Percentiles rank a stretch among this genome's conserved stretches.
Evolutionary conservation across 2,797 vertebrate species (phyloP).

Genomic region (Agapornis canus): DNA sequence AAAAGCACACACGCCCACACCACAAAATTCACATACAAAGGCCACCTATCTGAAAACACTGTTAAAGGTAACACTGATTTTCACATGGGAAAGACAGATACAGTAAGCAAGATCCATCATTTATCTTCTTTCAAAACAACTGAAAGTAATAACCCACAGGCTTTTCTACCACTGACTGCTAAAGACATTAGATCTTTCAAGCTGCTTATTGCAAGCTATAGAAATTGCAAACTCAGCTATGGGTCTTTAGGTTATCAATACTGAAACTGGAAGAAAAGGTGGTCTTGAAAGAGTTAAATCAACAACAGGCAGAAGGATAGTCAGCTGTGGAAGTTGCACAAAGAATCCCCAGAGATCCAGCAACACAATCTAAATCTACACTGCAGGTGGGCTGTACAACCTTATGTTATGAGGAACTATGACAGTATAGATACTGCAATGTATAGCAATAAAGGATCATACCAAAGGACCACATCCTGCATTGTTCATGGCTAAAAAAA

Average conservation of each 20-base stretch:
- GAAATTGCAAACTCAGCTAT: conserved; percentile 9
- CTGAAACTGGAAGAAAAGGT: not conserved
- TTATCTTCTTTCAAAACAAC: not conserved
- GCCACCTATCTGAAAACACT: not conserved
- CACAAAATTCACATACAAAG: not conserved
- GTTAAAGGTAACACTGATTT: not conserved
- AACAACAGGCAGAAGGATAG: not conserved
- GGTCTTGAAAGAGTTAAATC: not conserved
- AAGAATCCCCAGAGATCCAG: not conserved
- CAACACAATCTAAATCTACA: not conserved
- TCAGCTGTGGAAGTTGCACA: not conserved
- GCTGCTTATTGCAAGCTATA: not conserved
- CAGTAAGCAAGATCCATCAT: not conserved
- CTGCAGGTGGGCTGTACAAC: not conserved
- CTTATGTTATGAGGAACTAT: not conserved
- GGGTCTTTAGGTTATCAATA: not conserved
- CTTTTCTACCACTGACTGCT: not conserved
- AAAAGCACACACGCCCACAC: not conserved
- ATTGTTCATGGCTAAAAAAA: not conserved
- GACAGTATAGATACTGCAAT: not conserved
- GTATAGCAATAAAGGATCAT: not conserved
- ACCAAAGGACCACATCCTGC: not conserved
- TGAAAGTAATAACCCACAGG: not conserved
- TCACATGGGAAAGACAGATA: not conserved
- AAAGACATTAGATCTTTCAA: not conserved